Evolutionary conservation across 2,113 vertebrate genomes (phyloP).

Genomic region (Syrrhaptes paradoxus): DNA sequence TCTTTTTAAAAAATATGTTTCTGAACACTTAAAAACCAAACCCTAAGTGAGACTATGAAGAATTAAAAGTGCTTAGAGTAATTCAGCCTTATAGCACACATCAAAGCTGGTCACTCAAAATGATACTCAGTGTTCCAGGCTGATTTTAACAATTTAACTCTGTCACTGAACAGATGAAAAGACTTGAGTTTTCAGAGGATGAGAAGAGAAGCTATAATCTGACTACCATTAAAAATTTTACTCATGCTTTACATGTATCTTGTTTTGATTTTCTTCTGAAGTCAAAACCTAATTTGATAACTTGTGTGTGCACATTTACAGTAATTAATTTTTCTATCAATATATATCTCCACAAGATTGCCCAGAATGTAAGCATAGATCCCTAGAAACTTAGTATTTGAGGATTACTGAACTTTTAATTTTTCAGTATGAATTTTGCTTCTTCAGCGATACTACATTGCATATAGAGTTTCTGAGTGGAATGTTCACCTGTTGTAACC

Average conservation of each 20-base stretch:
- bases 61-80: background rate
- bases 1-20: background rate
- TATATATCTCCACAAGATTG: background rate
- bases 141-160: background rate
- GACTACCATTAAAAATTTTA: background rate
- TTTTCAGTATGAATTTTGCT: background rate
- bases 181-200: background rate
- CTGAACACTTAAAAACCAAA: background rate
- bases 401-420: background rate
- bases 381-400: background rate
- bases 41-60: background rate
- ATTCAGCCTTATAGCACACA: background rate
- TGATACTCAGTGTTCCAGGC: background rate
- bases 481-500: accelerated
- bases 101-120: background rate
- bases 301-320: background rate
- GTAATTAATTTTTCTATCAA: background rate
- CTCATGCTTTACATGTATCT: background rate
- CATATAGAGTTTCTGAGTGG: background rate
- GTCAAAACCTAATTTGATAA: background rate
- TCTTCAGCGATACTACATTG: accelerated
- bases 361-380: background rate
- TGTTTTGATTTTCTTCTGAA: background rate
- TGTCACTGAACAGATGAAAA: background rate
- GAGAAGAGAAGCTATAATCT: background rate